Percentiles rank a stretch among this genome's conserved stretches.
phyloP scores from a whole-genome alignment of 1,140 invertebrate genomes.

The Elymnias hypermnestra region DNA sequence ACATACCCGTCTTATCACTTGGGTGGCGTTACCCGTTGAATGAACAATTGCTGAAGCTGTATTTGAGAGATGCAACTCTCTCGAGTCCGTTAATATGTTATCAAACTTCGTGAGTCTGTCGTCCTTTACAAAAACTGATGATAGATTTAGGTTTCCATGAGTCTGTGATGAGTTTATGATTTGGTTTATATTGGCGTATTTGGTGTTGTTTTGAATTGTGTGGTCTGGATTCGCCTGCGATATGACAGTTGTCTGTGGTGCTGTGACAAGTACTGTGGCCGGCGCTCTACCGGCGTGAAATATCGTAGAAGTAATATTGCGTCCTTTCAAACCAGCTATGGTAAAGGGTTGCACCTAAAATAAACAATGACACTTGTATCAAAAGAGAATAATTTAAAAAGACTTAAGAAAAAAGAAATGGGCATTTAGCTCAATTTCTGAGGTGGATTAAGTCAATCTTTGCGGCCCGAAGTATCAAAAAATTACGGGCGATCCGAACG shows the following conservation, averaged over 20 bases:
- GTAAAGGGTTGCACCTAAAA: slow-evolving; percentile 61
- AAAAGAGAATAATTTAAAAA: no score
- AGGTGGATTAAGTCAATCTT: no score
- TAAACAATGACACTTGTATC: no score
- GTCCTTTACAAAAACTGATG: slow-evolving; percentile 53
- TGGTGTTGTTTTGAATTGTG: slow-evolving; percentile 30
- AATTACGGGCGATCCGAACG: no score
- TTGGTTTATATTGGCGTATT: slow-evolving; percentile 47
- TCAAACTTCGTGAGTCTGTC: slow-evolving; percentile 49
- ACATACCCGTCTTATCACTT: slow-evolving; percentile 58
- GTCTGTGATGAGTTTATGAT: slow-evolving; percentile 36
- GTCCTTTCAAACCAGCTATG: slow-evolving; percentile 49
- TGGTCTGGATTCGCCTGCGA: slow-evolving; percentile 47
- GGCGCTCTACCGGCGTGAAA: slow-evolving; percentile 54
- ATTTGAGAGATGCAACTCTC: slow-evolving; percentile 52
- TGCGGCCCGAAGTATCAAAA: no score
- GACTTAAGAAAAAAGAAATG: no score
- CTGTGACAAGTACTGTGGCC: slow-evolving; percentile 57
- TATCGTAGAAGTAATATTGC: slow-evolving; percentile 66
- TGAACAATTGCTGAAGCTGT: slow-evolving; percentile 54
- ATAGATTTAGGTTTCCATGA: slow-evolving; percentile 33
- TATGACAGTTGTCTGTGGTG: slow-evolving; percentile 59
- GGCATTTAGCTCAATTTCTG: no score
- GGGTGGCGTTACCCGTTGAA: slow-evolving; percentile 48
- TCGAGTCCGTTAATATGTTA: slow-evolving; percentile 46